Conservation (phyloP, 1,140 invertebrate species). For the Drosophila orosa region DNA sequence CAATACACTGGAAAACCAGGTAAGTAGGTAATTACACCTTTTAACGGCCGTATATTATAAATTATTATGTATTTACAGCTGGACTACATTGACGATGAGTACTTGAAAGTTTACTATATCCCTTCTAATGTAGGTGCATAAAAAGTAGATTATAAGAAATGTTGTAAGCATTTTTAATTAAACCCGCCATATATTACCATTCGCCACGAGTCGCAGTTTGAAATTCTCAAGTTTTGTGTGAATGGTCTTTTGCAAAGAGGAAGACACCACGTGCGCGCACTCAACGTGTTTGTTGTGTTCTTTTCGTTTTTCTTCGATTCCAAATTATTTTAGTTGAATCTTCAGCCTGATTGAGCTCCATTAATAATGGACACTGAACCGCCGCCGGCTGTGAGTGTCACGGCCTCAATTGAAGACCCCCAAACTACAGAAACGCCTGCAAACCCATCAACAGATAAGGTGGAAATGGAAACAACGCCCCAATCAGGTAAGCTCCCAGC, state of each 20-base stretch:
- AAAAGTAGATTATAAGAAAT: no score
- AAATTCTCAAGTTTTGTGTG: background rate
- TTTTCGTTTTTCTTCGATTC: background rate
- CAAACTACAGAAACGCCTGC: background rate
- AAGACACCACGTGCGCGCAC: conserved; percentile 44
- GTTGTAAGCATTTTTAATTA: background rate
- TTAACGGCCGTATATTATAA: background rate
- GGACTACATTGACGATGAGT: background rate
- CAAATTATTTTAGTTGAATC: background rate
- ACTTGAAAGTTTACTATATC: background rate
- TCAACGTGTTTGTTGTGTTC: conserved; percentile 21
- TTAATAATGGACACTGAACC: conserved; percentile 35
- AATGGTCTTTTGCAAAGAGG: conserved; percentile 14
- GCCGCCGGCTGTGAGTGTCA: conserved; percentile 18
- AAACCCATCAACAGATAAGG: conserved; percentile 25
- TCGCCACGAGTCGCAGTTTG: background rate
- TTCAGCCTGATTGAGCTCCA: background rate
- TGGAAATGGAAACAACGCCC: conserved; percentile 16
- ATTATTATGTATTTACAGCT: background rate
- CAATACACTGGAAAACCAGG: no score
- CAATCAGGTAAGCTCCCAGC: conserved; percentile 33
- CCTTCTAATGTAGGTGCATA: background rate
- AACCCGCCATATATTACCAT: background rate
- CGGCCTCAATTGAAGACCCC: background rate
- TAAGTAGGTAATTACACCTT: background rate